Percentiles rank a stretch among this genome's conserved stretches.
Evolutionary conservation across 2,888 invertebrate species (phyloP).

Genomic region (Congeria kusceri): DNA sequence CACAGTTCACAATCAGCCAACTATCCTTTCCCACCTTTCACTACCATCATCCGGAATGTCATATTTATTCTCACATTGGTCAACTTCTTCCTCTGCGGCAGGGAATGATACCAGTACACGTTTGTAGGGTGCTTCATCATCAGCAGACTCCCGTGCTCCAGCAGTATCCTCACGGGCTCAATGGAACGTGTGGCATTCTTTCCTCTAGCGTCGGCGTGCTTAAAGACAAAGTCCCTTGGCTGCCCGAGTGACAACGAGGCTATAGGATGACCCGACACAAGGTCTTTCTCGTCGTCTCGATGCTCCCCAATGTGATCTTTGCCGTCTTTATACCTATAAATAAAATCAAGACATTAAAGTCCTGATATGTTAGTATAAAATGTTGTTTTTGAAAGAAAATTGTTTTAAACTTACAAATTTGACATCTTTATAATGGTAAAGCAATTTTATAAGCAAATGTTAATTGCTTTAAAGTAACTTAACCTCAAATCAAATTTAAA

Average conservation of each 20-base stretch:
- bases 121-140: slow-evolving; percentile 91
- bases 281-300: slow-evolving; percentile 90
- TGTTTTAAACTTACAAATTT: no score
- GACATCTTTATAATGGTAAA: no score
- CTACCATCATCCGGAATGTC: slow-evolving; percentile 77
- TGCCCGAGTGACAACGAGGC: slow-evolving; percentile 90
- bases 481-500: no score
- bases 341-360: no score
- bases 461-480: no score
- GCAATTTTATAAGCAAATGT: no score
- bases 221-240: slow-evolving; percentile 89
- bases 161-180: slow-evolving; percentile 86
- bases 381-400: no score
- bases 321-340: slow-evolving; percentile 89
- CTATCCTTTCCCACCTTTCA: slow-evolving; percentile 8
- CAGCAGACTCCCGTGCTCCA: slow-evolving; percentile 89
- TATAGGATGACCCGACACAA: slow-evolving; percentile 88
- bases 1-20: no score
- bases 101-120: slow-evolving; percentile 90
- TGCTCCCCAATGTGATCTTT: slow-evolving; percentile 91
- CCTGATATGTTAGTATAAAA: no score
- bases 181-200: slow-evolving; percentile 83
- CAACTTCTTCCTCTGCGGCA: slow-evolving; percentile 88
- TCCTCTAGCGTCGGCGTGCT: slow-evolving; percentile 86
- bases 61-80: slow-evolving; percentile 89